Evolutionary conservation across 2,888 invertebrate species (phyloP).

Genomic region (Agonum fuliginosum): DNA sequence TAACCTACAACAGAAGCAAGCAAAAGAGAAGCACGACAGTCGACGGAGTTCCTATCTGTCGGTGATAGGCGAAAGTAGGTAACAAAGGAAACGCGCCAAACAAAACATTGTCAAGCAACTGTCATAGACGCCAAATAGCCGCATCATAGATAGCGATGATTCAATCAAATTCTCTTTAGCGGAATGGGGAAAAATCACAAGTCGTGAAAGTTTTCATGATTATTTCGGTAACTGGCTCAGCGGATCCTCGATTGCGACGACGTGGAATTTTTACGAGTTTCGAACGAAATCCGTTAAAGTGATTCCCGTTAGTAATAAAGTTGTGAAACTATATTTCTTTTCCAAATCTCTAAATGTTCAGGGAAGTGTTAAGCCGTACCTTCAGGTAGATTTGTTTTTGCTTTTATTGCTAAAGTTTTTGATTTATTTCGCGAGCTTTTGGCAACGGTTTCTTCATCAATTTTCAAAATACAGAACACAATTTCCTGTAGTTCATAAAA

Average conservation of each 20-base stretch:
- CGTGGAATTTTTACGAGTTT: conserved; percentile 38
- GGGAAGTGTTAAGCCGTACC: conserved; percentile 25
- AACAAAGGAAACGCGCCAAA: conserved; percentile 23
- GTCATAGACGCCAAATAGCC: background rate
- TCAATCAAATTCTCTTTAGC: conserved; percentile 9
- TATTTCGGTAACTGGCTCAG: conserved; percentile 5
- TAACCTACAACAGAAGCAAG: too few relatives aligned
- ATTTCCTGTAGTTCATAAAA: conserved; percentile 12
- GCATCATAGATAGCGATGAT: background rate
- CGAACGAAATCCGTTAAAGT: conserved; percentile 7
- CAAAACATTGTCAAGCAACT: conserved; percentile 17
- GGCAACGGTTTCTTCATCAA: conserved; percentile 10
- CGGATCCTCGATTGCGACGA: background rate
- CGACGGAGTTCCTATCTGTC: conserved; percentile 9
- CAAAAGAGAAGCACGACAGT: too few relatives aligned
- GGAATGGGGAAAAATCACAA: conserved; percentile 8
- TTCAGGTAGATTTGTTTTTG: conserved; percentile 41
- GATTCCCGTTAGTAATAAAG: conserved; percentile 41
- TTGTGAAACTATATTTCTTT: conserved; percentile 36
- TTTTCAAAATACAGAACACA: conserved; percentile 12
- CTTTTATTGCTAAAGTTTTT: conserved; percentile 30
- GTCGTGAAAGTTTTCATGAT: conserved; percentile 20
- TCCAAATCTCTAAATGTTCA: conserved; percentile 25
- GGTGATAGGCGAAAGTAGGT: conserved; percentile 15
- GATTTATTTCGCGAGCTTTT: conserved; percentile 21